These are phyloP conservation scores for Hydrolagus affinis DNA, from an alignment of 2,113 vertebrate genomes.

Conservation along the genomic window DNA sequence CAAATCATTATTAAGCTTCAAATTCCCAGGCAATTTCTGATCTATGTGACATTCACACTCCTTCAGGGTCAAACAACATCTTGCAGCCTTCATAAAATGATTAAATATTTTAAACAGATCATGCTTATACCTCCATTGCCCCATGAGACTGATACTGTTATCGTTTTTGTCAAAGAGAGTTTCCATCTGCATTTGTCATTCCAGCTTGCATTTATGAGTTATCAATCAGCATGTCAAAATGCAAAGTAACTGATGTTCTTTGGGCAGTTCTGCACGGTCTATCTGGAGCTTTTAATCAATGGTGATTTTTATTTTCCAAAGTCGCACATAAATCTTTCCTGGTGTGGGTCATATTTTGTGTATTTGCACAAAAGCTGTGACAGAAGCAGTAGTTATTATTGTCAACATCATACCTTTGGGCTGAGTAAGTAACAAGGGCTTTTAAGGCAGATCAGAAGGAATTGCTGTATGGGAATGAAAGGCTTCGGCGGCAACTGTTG, in stretches of 20 bases:
- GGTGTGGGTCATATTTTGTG: conserved; percentile 81
- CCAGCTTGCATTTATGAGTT: conserved; percentile 93
- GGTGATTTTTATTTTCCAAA: conserved; percentile 86
- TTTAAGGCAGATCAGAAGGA: conserved; percentile 72
- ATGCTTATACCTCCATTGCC: conserved; percentile 82
- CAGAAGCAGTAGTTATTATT: conserved; percentile 90
- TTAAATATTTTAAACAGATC: conserved; percentile 99
- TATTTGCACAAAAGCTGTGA: conserved; percentile 80
- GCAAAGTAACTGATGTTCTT: conserved; percentile 99
- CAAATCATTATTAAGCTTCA: conserved; percentile 81
- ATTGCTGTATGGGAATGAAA: conserved; percentile 58
- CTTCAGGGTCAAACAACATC: conserved; percentile 99
- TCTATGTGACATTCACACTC: conserved; percentile 96
- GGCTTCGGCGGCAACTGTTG: conserved; percentile 49
- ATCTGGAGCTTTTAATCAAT: conserved; percentile 96
- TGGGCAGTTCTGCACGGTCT: conserved; percentile 91
- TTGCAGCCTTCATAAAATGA: conserved; percentile 97
- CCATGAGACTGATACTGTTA: conserved; percentile 96
- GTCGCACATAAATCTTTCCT: conserved; percentile 81
- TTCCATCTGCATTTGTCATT: conserved; percentile 98
- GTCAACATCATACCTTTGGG: conserved; percentile 91
- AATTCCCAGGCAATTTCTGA: conserved; percentile 89
- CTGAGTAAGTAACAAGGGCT: conserved; percentile 81
- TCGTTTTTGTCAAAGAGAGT: conserved; percentile 99
- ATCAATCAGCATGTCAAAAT: conserved; percentile 99